Base-by-base conservation (phyloP, 2,113 vertebrate genomes). In the Oxyura jamaicensis region DNA sequence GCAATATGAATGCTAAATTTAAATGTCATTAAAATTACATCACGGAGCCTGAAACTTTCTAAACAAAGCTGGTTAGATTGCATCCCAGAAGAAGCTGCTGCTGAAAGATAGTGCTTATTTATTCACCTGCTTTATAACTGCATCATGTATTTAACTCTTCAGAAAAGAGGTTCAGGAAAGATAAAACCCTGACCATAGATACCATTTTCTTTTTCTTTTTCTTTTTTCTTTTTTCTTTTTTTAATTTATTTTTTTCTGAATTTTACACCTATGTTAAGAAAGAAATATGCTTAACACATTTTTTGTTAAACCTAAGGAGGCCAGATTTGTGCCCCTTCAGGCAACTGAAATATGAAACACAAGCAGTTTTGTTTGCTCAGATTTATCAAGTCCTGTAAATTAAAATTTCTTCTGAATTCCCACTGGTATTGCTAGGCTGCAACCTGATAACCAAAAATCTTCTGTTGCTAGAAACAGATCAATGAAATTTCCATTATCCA, bases 11-110 rank as follows among this genome's bases (percentile, higher is more conserved):
- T 83, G 86, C 44, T 86, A 89, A 96, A 97, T 94, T 89, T 91
- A 91, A 80, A 93, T 80, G 23, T 73, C 87, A 91, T 95, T 96
- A 83, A 92, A 96, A 42, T 62, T 73, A 76, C 60, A 87, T 35
- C 56, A 16, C 28, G 58, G 26, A 71, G 28, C 28, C 83, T 68
- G 65, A 72, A 92, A 84, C 52, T 93, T 91, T 88, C 91, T 50
- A 87, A 94, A 83, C 52, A 92, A 78, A 89, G 78, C 53, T 90
- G 75, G 58, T 56, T 72, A 91, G 39, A 68, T 3, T 72, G 42
- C 79, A 76, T 65, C 68, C 35, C 55, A 92, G 85, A 83, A 83
- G 59, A 76, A 78, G 36, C 65, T 88, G 53, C 16, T 75, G 52
- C 31, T 71, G 52, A 41, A 60, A 73, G 42, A 68, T 4, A 41